phyloP scores from a whole-genome alignment of 2,888 invertebrate genomes.

The Himalopsyche kuldschensis region DNA sequence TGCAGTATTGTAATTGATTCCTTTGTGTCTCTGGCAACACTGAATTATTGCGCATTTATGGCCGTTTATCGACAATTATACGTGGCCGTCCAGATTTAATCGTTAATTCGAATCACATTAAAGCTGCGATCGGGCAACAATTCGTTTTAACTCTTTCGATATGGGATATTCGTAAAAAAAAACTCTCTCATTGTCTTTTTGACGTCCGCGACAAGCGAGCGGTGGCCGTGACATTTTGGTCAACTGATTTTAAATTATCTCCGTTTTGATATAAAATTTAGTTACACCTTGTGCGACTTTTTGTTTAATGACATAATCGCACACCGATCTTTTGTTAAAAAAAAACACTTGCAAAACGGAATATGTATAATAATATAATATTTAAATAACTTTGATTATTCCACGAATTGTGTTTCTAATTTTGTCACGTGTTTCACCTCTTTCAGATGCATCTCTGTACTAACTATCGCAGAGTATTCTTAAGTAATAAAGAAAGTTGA shows the following conservation, averaged over 20 bases:
- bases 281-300: too few species aligned
- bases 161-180: neutral
- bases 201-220: neutral
- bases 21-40: slow-evolving; percentile 18
- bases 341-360: too few species aligned
- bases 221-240: neutral
- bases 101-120: neutral
- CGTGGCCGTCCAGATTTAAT: neutral
- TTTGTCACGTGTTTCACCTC: too few species aligned
- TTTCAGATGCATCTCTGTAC: too few species aligned
- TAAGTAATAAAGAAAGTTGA: too few species aligned
- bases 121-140: neutral
- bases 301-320: too few species aligned
- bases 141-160: neutral
- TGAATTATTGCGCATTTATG: slow-evolving; percentile 13
- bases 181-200: neutral
- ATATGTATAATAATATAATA: too few species aligned
- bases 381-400: too few species aligned
- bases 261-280: neutral
- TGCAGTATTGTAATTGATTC: slow-evolving; percentile 28
- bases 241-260: neutral
- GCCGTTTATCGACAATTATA: slow-evolving; percentile 7
- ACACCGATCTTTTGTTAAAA: too few species aligned
- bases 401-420: too few species aligned
- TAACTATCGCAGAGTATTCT: too few species aligned